Percentiles rank a stretch among this genome's conserved stretches.
Conservation (phyloP, 2,797 vertebrate genomes). For the Neoniphon sammara region DNA sequence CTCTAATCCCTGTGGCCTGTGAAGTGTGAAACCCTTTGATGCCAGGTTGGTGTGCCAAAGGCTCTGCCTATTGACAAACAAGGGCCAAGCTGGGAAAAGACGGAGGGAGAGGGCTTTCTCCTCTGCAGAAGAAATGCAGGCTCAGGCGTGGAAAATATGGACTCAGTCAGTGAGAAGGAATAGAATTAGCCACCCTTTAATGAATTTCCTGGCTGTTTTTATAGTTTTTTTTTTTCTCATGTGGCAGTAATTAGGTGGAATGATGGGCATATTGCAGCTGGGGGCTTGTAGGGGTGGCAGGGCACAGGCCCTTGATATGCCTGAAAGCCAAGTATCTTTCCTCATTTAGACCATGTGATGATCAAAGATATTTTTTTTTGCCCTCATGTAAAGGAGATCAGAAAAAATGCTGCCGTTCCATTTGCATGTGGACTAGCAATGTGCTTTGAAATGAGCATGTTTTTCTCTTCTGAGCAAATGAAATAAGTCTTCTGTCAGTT, state of each 20-base stretch:
- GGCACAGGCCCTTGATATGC: constrained; percentile 76
- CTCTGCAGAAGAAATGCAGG: constrained; percentile 69
- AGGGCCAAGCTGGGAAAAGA: constrained; percentile 80
- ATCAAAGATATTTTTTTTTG: constrained; percentile 82
- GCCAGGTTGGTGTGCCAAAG: constrained; percentile 82
- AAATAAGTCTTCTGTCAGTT: constrained; percentile 84
- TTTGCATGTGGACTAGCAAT: constrained; percentile 82
- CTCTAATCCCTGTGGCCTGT: constrained; percentile 87
- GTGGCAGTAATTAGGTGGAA: constrained; percentile 81
- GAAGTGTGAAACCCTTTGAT: constrained; percentile 89
- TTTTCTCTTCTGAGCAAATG: constrained; percentile 81
- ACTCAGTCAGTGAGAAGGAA: constrained; percentile 79
- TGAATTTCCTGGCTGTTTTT: constrained; percentile 81
- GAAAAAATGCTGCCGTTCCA: constrained; percentile 78
- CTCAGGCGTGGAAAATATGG: constrained; percentile 81
- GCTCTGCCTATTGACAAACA: constrained; percentile 86
- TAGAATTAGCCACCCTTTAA: constrained; percentile 83
- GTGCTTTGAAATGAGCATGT: constrained; percentile 81
- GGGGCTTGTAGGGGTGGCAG: constrained; percentile 74
- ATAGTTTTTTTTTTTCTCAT: constrained; percentile 66
- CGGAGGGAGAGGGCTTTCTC: constrained; percentile 66
- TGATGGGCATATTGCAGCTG: constrained; percentile 80
- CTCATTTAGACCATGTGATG: constrained; percentile 84
- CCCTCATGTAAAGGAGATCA: constrained; percentile 80
- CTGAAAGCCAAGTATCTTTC: constrained; percentile 78